These are phyloP conservation scores for Neocrepidodera transversa DNA, from an alignment of 2,888 invertebrate genomes.

Conservation along the genomic window DNA sequence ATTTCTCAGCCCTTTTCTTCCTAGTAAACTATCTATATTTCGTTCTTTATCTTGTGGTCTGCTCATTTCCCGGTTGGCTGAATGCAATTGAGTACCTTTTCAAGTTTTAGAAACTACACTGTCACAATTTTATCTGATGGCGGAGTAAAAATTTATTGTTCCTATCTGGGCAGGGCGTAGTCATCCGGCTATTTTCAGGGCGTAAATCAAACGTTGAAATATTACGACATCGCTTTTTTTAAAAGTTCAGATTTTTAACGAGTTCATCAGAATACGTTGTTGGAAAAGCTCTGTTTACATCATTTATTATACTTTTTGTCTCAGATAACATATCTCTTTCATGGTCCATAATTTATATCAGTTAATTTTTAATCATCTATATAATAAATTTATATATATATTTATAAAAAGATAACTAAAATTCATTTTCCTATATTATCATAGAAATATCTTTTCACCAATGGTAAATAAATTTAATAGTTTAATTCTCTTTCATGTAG, in stretches of 20 bases:
- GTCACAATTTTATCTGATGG: constrained; percentile 60
- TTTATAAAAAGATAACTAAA: too few relatives aligned
- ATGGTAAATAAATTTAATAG: too few relatives aligned
- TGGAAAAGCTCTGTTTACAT: background rate
- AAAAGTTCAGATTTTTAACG: constrained; percentile 27
- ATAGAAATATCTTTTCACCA: too few relatives aligned
- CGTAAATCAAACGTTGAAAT: constrained; percentile 36
- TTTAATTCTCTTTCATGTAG: too few relatives aligned
- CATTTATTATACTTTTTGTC: background rate
- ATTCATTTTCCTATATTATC: too few relatives aligned
- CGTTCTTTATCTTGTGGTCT: constrained; percentile 55
- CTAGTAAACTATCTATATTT: constrained; percentile 39
- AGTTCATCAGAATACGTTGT: constrained; percentile 24
- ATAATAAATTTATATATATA: too few relatives aligned
- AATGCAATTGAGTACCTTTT: constrained; percentile 60
- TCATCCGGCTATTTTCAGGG: constrained; percentile 34
- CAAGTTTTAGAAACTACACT: constrained; percentile 61
- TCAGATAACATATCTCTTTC: too few relatives aligned
- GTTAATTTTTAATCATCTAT: too few relatives aligned
- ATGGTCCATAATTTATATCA: too few relatives aligned
- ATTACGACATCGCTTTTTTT: constrained; percentile 29
- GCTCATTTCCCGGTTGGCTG: constrained; percentile 61
- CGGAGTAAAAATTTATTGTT: constrained; percentile 54
- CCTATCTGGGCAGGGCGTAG: constrained; percentile 34
- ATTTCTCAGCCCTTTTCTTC: constrained; percentile 55